Conservation (phyloP, 2,888 invertebrate species). For the Plebejus anna region DNA sequence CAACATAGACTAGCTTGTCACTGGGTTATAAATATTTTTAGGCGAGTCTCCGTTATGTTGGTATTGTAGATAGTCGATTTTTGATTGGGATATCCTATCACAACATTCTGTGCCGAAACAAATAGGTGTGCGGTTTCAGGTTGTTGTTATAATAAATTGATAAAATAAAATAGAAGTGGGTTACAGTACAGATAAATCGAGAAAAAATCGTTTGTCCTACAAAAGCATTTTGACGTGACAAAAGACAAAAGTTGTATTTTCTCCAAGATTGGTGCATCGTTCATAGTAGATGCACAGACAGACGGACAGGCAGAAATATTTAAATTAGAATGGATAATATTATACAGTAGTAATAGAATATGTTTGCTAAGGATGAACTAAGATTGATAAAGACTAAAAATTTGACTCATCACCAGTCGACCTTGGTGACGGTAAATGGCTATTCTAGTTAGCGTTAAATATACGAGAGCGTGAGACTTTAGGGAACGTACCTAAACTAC, state of each 20-base stretch:
- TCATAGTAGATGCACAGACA: too few relatives aligned
- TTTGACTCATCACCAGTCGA: conserved; percentile 7
- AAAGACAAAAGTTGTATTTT: too few relatives aligned
- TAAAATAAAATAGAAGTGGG: not conserved
- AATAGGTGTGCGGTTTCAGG: not conserved
- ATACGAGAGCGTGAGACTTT: not conserved
- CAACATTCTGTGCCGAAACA: not conserved
- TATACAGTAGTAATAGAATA: not conserved
- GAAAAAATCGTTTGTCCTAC: too few relatives aligned
- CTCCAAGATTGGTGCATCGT: too few relatives aligned
- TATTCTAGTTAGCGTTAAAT: not conserved
- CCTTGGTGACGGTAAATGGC: not conserved
- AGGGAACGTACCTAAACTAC: not conserved
- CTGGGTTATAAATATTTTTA: too few relatives aligned
- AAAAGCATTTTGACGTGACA: too few relatives aligned
- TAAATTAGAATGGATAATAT: not conserved
- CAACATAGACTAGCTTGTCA: too few relatives aligned
- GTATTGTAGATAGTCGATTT: not conserved
- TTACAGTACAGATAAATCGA: not conserved
- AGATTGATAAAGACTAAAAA: not conserved
- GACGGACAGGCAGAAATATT: not conserved
- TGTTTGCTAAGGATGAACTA: not conserved
- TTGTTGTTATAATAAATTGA: not conserved
- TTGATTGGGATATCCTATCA: not conserved
- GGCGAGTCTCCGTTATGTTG: not conserved